These are phyloP conservation scores for Liodrosophila aerea DNA, from an alignment of 2,888 invertebrate species.

Conservation along the genomic window DNA sequence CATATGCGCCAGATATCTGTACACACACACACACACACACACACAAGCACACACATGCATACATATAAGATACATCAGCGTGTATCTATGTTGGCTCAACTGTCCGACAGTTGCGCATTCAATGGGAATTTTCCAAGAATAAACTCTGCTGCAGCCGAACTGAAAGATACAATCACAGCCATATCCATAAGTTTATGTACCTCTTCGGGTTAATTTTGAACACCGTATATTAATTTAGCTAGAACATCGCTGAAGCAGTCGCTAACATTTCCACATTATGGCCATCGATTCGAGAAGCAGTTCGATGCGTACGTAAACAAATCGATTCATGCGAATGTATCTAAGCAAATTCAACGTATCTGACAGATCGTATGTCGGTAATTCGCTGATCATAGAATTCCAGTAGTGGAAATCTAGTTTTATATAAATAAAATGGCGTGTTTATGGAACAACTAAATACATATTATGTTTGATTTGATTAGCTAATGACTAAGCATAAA, in stretches of 20 bases:
- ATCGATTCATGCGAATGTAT: too few relatives aligned
- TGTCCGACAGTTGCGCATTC: constrained; percentile 53
- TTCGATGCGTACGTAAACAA: too few relatives aligned
- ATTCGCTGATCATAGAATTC: too few relatives aligned
- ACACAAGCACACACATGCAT: constrained; percentile 3
- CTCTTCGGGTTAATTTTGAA: constrained; percentile 19
- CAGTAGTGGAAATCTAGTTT: too few relatives aligned
- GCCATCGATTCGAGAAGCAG: too few relatives aligned
- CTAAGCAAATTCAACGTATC: too few relatives aligned
- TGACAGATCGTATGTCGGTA: too few relatives aligned
- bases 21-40: constrained; percentile 12
- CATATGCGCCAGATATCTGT: constrained; percentile 50
- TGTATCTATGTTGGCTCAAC: constrained; percentile 43
- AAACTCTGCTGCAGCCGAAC: constrained; percentile 33
- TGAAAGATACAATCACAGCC: constrained; percentile 23
- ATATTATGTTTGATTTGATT: neutral
- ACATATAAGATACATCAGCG: constrained; percentile 10
- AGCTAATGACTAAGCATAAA: constrained; percentile 19
- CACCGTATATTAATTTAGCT: constrained; percentile 19
- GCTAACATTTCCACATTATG: too few relatives aligned
- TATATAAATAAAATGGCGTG: too few relatives aligned
- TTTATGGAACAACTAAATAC: neutral
- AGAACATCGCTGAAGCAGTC: constrained; percentile 7
- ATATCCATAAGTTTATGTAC: constrained; percentile 18
- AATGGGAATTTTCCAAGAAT: constrained; percentile 49